phyloP scores from a whole-genome alignment of 2,113 vertebrate genomes.

The Triplophysa rosa region DNA sequence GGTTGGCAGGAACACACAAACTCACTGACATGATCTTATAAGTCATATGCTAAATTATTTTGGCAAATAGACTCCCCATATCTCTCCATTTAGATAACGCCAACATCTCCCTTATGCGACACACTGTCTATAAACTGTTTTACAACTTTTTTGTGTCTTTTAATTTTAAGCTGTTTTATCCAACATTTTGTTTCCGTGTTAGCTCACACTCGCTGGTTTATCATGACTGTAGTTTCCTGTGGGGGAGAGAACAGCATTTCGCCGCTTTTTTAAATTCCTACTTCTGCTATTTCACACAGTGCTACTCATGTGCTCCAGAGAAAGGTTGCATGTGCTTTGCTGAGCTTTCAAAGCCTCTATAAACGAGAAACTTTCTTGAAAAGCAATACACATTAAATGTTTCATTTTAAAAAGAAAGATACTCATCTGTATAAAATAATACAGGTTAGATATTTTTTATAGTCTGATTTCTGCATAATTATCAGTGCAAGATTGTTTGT shows the following conservation, averaged over 20 bases:
- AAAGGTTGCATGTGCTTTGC: neutral
- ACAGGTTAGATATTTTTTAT: no score
- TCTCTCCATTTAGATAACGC: neutral
- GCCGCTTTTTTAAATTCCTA: constrained; percentile 24
- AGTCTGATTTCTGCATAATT: no score
- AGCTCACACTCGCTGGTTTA: constrained; percentile 42
- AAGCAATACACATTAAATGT: no score
- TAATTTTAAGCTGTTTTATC: neutral
- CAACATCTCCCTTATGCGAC: neutral
- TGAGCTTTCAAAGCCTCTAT: neutral
- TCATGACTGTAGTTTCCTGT: constrained; percentile 54
- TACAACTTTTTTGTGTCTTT: neutral
- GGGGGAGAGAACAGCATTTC: constrained; percentile 43
- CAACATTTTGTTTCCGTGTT: constrained; percentile 30
- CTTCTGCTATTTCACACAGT: constrained; percentile 51
- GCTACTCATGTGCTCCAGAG: neutral
- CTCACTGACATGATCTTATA: neutral
- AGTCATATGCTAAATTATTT: neutral
- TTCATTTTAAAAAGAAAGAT: no score
- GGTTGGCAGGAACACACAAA: neutral
- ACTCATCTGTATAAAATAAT: no score
- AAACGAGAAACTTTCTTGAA: no score
- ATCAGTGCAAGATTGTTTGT: no score
- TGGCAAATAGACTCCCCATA: neutral
- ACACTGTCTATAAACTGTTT: neutral